A percentile compares a stretch with the other conserved stretches of the same genome.
Evolutionary conservation across 2,888 invertebrate species (phyloP).

Genomic region (Iselma pallidipennis): DNA sequence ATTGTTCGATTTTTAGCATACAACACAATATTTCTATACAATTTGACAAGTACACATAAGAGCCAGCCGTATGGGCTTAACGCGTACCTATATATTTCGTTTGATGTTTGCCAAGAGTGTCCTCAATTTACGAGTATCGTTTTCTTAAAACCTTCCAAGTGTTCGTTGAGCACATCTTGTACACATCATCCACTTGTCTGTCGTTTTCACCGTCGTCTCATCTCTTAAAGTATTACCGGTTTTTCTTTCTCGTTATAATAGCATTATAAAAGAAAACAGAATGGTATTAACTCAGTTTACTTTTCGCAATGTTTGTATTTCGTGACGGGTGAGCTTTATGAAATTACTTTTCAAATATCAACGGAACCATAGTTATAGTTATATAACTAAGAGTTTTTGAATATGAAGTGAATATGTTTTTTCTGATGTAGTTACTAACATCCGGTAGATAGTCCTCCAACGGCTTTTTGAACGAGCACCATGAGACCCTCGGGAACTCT

Average conservation of each 20-base stretch:
- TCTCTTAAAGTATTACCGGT: constrained; percentile 37
- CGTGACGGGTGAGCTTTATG: constrained; percentile 19
- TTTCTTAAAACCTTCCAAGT: constrained; percentile 10
- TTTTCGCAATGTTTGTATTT: constrained; percentile 26
- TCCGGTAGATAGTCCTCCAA: constrained; percentile 18
- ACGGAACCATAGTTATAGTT: neutral
- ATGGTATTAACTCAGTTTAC: constrained; percentile 30
- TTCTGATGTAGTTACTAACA: neutral
- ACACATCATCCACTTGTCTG: constrained; percentile 23
- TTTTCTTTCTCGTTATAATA: constrained; percentile 41
- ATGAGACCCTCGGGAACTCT: constrained; percentile 20
- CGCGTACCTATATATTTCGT: neutral
- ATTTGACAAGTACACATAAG: too few species aligned
- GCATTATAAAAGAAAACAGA: constrained; percentile 36
- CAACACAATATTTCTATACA: too few species aligned
- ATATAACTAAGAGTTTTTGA: too few species aligned
- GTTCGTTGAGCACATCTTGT: constrained; percentile 18
- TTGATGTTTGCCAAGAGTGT: neutral
- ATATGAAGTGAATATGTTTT: neutral
- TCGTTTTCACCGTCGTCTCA: constrained; percentile 18
- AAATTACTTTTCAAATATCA: constrained; percentile 15
- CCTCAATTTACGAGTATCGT: neutral
- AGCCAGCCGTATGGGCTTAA: too few species aligned
- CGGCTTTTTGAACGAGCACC: constrained; percentile 16
- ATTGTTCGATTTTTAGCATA: too few species aligned